Evolutionary conservation across 2,797 vertebrate genomes (phyloP), one percentile per base, ranked within the genome.

Genomic region (Neosilurus hyrtlii): DNA sequence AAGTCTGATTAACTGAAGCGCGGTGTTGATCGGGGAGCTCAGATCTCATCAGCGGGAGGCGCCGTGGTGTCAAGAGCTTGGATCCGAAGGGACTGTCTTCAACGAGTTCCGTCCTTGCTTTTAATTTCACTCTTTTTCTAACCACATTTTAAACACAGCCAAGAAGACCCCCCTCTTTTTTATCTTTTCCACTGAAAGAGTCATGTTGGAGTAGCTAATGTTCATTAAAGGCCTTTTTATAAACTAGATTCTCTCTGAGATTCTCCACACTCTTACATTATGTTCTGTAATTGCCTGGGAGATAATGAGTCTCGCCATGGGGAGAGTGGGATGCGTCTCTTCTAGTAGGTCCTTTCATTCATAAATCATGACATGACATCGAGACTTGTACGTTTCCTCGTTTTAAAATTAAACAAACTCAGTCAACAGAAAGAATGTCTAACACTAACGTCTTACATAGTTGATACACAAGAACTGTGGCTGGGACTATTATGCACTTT

Each of bases 81-180:
- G 16, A 24, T 62, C 82, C 30, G 1, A 79, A 26, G 75, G 82
- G 82, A 79, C 43, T 35, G 35, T 37, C 81, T 89, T 86, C 66
- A 83, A 90, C 82, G 62, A 72, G 70, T 88, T 86, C 78, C 85
- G 86, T 89, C 91, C 90, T 87, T 49, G 24, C 59, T 62, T 84
- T 87, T 84, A 80, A 87, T 73, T 90, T 82, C 81, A 77, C 80
- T 86, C 62, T 43, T 80, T 77, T 59, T 35, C 37, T 66, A 65
- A 87, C 86, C 89, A 89, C 90, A 87, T 85, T 87, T 87, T 83
- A 86, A 86, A 82, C 86, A 86, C 82, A 84, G 83, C 75, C 82
- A 66, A 79, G 79, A 88, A 84, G 86, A 10, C 26, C 26, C 18
- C 16, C 9, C 86, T 79, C 82, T 83, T 77, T 86, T 73, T 89